Base-by-base conservation (phyloP, 2,113 vertebrate genomes). In the Crotophaga sulcirostris region DNA sequence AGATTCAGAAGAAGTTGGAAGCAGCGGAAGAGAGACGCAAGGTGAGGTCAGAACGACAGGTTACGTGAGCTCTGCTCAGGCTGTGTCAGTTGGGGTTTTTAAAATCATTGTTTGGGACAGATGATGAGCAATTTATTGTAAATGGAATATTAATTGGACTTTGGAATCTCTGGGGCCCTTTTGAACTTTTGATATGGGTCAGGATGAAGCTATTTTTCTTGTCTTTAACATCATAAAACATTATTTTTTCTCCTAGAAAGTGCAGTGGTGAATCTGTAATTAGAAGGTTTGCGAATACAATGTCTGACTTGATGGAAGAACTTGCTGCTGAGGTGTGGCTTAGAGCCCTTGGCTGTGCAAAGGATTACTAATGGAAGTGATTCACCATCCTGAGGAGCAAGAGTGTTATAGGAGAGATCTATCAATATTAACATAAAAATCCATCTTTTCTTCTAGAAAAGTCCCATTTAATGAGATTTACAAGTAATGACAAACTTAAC, bases 1-100 rank as follows among this genome's bases (percentile, higher is more conserved):
- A 99, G 97, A 99, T 99, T 68, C 99, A 99, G 97, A 99, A 97
- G 96, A 99, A 99, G 94, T 70, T 99, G 97, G 99, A 99, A 84
- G 99, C 99, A 14, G 99, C 99, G 77, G 99, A 99, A 86, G 99
- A 99, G 96, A 99, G 99, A 94, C 99, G 99, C 78, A 99, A 99
- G 98, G 99, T 99, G 98, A 96, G 70, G 7, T 14, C 36, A 66
- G 28, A 56, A 12, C 17, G 7, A 51, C 15, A 11, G 52, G 28
- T n/a, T 19, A 11, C 54, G 60, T 23, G 44, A 82, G 77, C 74
- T 68, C 79, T 80, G 67, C 83, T 73, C 34, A 13, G 0, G 9
- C 7, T 10, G 16, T 45, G 66, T 40, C 18, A 33, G 21, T 4
- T 34, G 6, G 16, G 25, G 16, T 62, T 49, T 36, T 68, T 16